Percentiles rank a stretch among this genome's conserved stretches.
Evolutionary conservation across 2,113 vertebrate genomes (phyloP).

Genomic region (Ailuropoda melanoleuca): DNA sequence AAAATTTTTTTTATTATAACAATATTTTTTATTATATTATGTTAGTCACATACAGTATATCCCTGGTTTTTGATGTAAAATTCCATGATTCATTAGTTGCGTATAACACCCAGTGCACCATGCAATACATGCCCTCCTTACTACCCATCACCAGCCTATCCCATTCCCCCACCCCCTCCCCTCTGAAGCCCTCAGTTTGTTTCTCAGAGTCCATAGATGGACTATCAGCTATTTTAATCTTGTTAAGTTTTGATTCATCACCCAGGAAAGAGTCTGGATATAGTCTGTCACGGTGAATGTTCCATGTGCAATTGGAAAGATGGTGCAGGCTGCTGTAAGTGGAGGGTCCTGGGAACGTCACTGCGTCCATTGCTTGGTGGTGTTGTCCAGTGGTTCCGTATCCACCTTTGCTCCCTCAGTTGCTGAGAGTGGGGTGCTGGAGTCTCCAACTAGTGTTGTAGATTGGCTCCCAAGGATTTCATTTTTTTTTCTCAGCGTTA

Average conservation of each 20-base stretch:
- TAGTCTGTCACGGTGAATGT: not conserved
- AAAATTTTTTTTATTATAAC: no score
- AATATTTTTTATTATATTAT: no score
- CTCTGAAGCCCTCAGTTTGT: no score
- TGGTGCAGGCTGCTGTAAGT: not conserved
- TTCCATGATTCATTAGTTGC: no score
- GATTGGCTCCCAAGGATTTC: not conserved
- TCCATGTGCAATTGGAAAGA: not conserved
- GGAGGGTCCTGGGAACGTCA: not conserved
- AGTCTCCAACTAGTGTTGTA: not conserved
- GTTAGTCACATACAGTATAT: no score
- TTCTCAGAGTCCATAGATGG: no score
- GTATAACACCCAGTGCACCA: no score
- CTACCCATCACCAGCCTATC: no score
- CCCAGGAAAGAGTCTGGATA: not conserved
- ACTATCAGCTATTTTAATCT: not conserved
- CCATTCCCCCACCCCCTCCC: no score
- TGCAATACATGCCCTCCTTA: no score
- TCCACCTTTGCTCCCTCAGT: not conserved
- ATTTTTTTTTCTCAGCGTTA: not conserved
- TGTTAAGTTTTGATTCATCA: not conserved
- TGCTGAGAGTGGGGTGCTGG: not conserved
- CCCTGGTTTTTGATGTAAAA: no score
- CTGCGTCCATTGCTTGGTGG: not conserved
- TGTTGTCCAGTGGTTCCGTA: not conserved